phyloP scores from a whole-genome alignment of 2,797 vertebrate species.

The Chiloscyllium punctatum region DNA sequence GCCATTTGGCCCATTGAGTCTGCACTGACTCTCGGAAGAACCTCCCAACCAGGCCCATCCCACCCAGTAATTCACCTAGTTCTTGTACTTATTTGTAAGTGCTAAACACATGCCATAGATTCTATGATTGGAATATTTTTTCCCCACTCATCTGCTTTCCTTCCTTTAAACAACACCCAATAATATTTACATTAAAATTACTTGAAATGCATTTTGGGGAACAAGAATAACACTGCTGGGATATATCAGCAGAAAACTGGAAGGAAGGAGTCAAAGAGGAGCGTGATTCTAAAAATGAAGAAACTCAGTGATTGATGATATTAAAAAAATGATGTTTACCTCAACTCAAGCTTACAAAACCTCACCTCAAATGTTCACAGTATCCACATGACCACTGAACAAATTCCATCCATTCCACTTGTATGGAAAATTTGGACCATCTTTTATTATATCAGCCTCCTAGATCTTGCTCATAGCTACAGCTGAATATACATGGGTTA shows the following conservation, averaged over 20 bases:
- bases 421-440: not conserved
- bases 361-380: too few species aligned
- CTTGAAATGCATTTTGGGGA: not conserved
- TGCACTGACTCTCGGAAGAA: too few species aligned
- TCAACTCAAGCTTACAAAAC: not conserved
- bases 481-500: not conserved
- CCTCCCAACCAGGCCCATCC: too few species aligned
- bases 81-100: too few species aligned
- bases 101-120: too few species aligned
- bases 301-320: not conserved
- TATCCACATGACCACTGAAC: not conserved
- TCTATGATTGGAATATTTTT: not conserved
- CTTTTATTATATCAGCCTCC: not conserved
- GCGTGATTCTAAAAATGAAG: not conserved
- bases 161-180: not conserved
- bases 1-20: too few species aligned
- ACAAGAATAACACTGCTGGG: not conserved
- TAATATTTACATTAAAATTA: not conserved
- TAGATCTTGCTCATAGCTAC: not conserved
- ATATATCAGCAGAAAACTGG: not conserved
- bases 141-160: not conserved
- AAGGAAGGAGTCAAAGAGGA: not conserved
- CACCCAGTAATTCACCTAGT: too few species aligned
- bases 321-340: not conserved
- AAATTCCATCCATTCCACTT: not conserved